These are phyloP conservation scores for Nomada fucata DNA, from an alignment of 2,888 invertebrate genomes.

Conservation along the genomic window DNA sequence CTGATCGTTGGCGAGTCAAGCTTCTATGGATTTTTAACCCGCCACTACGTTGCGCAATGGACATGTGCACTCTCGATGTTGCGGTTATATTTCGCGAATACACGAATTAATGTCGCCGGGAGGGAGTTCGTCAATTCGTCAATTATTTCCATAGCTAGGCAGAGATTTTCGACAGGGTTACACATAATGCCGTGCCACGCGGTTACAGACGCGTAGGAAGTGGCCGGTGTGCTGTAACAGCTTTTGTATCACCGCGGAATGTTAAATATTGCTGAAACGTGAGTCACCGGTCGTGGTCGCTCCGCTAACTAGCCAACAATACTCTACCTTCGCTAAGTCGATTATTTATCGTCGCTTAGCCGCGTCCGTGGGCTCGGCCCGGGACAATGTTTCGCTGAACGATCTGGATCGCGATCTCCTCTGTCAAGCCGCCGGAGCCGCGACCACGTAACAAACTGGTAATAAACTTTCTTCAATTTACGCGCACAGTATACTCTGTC, in stretches of 20 bases:
- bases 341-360: constrained; percentile 49
- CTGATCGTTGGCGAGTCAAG: not conserved
- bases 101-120: not conserved
- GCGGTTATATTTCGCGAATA: not conserved
- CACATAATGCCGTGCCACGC: not conserved
- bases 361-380: constrained; percentile 4
- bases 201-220: constrained; percentile 62
- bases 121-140: too few relatives aligned
- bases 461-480: constrained; percentile 37
- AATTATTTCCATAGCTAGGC: not conserved
- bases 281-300: constrained; percentile 69
- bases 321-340: constrained; percentile 38
- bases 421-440: not conserved
- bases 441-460: not conserved
- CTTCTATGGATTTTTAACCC: not conserved
- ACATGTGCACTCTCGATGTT: not conserved
- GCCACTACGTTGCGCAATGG: not conserved
- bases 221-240: constrained; percentile 46
- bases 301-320: constrained; percentile 58
- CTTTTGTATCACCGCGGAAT: constrained; percentile 74
- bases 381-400: constrained; percentile 29
- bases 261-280: constrained; percentile 77
- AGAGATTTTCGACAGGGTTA: constrained; percentile 24
- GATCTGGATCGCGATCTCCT: constrained; percentile 43
- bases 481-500: not conserved